Base-by-base conservation (phyloP, 2,797 vertebrate genomes). In the Eulemur coronatus region DNA sequence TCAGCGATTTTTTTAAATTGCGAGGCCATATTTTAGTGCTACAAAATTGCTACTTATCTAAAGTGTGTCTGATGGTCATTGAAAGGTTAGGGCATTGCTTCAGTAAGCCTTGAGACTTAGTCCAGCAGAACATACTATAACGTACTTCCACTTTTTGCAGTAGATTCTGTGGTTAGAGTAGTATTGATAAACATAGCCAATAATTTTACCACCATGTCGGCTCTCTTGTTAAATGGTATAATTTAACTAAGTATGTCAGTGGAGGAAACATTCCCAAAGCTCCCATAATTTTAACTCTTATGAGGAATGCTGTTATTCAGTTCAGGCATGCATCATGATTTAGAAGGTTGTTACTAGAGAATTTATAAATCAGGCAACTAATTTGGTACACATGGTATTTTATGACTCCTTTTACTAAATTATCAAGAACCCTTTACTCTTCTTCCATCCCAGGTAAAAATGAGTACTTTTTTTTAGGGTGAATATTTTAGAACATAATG, bases 251-350 rank as follows among this genome's bases (percentile, higher is more conserved):
- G 50, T 85, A 63, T 35, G 38, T 90, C 67, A 85, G 50, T 80
- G 67, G 94, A 88, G 63, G 46, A 94, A 95, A 78, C 26, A 75
- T 85, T 38, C 69, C n/a, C 30, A 85, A 65, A 84, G 61, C 46
- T 92, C 33, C 59, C 20, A 22, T 88, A 84, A 95, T 89, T 96
- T 85, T 90, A 84, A 65, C n/a, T 91, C 55, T 91, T 97, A 75
- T 87, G 52, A 92, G 70, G 50, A 95, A 95, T 93, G 65, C 30
- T 78, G 2, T 92, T 70, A 43, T 38, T 93, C 35, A 91, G 35
- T 75, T 38, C n/a, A 33, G 61, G 38, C 11, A 6, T 85, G 52
- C 43, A 69, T 78, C 35, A 9, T 94, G 30, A 61, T 87, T 82
- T 63, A 84, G 57, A 79, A 81, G 48, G 59, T 84, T 94, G 20